Conservation (phyloP, 92 coral and sea anemone genomes). For the Heliopora coerulea region DNA sequence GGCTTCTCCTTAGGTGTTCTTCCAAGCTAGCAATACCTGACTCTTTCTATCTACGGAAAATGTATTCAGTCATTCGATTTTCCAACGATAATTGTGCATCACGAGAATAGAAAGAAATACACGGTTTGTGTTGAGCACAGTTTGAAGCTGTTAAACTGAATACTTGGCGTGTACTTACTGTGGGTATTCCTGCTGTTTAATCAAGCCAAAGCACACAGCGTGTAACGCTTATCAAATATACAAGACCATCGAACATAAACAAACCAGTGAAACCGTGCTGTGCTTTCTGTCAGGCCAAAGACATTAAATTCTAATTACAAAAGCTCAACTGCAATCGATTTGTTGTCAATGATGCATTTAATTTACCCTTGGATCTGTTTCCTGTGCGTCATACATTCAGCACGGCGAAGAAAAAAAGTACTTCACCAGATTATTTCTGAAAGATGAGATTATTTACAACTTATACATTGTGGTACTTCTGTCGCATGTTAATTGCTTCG, state of each 20-base stretch:
- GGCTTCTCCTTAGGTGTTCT: background rate
- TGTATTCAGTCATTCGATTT: background rate
- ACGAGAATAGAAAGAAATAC: background rate
- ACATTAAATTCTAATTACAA: conserved; percentile 17
- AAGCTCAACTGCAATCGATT: background rate
- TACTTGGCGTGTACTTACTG: background rate
- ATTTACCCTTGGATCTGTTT: background rate
- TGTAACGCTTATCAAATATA: conserved; percentile 28
- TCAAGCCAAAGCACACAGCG: conserved; percentile 31
- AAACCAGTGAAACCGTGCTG: conserved; percentile 6
- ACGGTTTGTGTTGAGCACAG: conserved; percentile 11
- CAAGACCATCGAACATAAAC: background rate
- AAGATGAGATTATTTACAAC: too few relatives aligned
- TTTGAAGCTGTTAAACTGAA: conserved; percentile 20
- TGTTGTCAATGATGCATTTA: conserved; percentile 28
- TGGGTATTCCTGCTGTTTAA: conserved; percentile 41
- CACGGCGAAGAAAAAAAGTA: background rate
- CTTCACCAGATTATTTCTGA: too few relatives aligned
- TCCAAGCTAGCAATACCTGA: background rate
- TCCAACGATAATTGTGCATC: conserved; percentile 6
- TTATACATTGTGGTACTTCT: too few relatives aligned
- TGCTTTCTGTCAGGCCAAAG: conserved; percentile 6
- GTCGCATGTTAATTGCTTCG: too few relatives aligned
- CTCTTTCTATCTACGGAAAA: background rate
- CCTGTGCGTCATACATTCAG: conserved; percentile 6